Percentiles rank a stretch among this genome's conserved stretches.
Evolutionary conservation across 2,113 vertebrate genomes (phyloP).

Genomic region (Zapus hudsonius): DNA sequence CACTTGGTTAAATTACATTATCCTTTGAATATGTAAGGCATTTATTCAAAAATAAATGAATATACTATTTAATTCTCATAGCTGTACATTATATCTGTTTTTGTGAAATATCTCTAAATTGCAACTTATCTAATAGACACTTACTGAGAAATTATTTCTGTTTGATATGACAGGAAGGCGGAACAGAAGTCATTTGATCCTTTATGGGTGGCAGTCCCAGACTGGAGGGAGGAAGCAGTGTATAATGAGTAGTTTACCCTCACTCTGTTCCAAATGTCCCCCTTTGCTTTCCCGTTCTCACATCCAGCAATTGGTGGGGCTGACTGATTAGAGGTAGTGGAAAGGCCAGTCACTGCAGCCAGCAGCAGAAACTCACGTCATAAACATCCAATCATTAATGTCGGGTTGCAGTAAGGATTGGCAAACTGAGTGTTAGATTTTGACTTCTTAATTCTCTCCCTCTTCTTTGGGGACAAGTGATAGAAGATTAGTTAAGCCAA

Average conservation of each 20-base stretch:
- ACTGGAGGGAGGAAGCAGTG: not conserved
- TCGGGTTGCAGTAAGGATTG: constrained; percentile 17
- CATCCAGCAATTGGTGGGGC: not conserved
- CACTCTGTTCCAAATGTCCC: not conserved
- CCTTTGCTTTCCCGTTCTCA: not conserved
- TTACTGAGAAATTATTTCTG: constrained; percentile 51
- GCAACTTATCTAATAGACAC: constrained; percentile 22
- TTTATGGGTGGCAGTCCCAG: not conserved
- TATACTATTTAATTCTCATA: constrained; percentile 24
- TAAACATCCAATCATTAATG: not conserved
- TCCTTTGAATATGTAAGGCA: not conserved
- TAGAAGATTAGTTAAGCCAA: not conserved
- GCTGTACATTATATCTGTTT: constrained; percentile 45
- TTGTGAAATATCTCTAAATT: constrained; percentile 48
- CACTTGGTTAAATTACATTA: constrained; percentile 18
- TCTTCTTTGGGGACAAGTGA: not conserved
- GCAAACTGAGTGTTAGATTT: not conserved
- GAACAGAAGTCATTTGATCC: not conserved
- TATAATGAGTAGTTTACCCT: not conserved
- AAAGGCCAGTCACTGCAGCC: not conserved
- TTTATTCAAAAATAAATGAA: constrained; percentile 15
- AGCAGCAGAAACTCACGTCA: constrained; percentile 7
- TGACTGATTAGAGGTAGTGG: not conserved
- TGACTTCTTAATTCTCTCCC: not conserved
- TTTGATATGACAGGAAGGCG: not conserved